phyloP scores from a whole-genome alignment of 2,888 invertebrate species.

The Machimus rusticus region DNA sequence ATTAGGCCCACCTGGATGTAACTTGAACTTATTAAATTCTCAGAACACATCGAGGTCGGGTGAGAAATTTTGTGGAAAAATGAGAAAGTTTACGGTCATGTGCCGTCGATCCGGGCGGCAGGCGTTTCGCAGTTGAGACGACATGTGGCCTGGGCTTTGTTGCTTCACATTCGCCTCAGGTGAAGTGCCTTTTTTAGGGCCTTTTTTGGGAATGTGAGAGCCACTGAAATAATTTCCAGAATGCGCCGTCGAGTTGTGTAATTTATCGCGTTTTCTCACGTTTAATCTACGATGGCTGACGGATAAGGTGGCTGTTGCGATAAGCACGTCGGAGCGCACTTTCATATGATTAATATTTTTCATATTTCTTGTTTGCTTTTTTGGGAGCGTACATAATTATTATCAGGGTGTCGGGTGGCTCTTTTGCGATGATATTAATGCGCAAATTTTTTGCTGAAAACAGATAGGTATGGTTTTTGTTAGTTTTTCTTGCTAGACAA shows the following conservation, averaged over 20 bases:
- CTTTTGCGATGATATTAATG: background rate
- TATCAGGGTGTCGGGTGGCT: background rate
- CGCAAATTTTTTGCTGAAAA: background rate
- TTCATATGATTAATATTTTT: background rate
- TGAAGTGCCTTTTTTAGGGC: background rate
- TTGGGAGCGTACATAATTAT: background rate
- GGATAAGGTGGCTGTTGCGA: background rate
- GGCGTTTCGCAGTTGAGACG: background rate
- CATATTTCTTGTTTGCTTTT: background rate
- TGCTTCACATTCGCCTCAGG: background rate
- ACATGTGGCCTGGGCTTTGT: background rate
- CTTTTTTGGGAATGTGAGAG: background rate
- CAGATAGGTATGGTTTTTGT: background rate
- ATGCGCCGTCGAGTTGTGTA: background rate
- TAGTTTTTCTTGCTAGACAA: background rate
- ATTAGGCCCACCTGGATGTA: background rate
- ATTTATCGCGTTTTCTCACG: background rate
- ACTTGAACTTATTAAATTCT: background rate
- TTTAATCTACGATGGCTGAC: background rate
- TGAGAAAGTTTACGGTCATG: background rate
- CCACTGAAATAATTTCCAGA: background rate
- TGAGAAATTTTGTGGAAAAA: background rate
- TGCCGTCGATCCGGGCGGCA: background rate
- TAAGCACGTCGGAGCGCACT: background rate
- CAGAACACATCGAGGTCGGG: background rate